phyloP scores from a whole-genome alignment of 2,888 invertebrate species.

The Agrilus biguttatus region DNA sequence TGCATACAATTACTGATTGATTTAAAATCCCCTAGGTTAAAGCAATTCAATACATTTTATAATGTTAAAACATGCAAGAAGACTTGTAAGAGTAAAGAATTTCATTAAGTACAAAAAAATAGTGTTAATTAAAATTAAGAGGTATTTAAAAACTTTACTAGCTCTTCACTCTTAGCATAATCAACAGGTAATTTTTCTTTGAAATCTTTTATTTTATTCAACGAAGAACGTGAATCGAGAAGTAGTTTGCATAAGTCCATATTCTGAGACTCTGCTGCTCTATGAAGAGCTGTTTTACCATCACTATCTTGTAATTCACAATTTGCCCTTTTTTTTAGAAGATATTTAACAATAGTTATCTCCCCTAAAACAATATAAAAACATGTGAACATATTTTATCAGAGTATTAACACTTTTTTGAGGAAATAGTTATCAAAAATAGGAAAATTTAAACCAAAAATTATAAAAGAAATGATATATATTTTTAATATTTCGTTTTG shows the following conservation, averaged over 20 bases:
- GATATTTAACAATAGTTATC: slow-evolving; percentile 45
- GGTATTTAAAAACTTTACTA: background rate
- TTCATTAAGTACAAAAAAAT: too few relatives aligned
- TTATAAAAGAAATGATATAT: too few relatives aligned
- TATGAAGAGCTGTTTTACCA: slow-evolving; percentile 68
- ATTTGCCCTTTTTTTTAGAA: slow-evolving; percentile 50
- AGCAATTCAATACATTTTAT: too few relatives aligned
- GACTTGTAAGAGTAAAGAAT: too few relatives aligned
- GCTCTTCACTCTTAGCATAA: slow-evolving; percentile 11
- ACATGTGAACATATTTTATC: background rate
- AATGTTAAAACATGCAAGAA: too few relatives aligned
- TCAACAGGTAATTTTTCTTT: slow-evolving; percentile 13
- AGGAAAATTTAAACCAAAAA: too few relatives aligned
- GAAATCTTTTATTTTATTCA: slow-evolving; percentile 17
- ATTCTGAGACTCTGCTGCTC: slow-evolving; percentile 47
- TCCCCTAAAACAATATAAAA: slow-evolving; percentile 37
- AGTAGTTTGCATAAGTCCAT: slow-evolving; percentile 32
- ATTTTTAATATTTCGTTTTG: too few relatives aligned
- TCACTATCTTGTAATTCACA: slow-evolving; percentile 54
- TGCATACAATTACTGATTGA: too few relatives aligned
- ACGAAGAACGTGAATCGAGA: slow-evolving; percentile 28
- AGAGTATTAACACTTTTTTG: too few relatives aligned
- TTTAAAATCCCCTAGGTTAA: too few relatives aligned
- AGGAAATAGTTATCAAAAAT: too few relatives aligned
- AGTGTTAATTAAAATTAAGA: too few relatives aligned